Evolutionary conservation across 1,140 invertebrate genomes (phyloP).

Genomic region (Agrilus planipennis): DNA sequence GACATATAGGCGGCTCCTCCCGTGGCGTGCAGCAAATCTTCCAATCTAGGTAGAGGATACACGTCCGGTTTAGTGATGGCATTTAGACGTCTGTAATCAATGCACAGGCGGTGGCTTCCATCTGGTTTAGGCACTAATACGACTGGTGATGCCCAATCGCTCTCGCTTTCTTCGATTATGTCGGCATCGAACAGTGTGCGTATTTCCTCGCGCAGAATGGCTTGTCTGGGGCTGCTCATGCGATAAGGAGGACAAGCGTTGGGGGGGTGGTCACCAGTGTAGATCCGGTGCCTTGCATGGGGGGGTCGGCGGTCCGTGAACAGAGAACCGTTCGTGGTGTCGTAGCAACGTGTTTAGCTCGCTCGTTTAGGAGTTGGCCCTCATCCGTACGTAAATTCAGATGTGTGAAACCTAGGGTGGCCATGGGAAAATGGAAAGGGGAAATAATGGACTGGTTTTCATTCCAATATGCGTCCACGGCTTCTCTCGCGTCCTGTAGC

Average conservation of each 20-base stretch:
- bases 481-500: no score
- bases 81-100: conserved; percentile 31
- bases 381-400: background rate
- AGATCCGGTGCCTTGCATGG: conserved; percentile 20
- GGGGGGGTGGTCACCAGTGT: conserved; percentile 16
- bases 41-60: conserved; percentile 22
- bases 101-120: conserved; percentile 23
- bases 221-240: no score
- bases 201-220: no score
- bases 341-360: no score
- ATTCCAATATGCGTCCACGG: no score
- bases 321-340: background rate
- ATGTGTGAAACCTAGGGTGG: background rate
- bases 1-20: conserved; percentile 23
- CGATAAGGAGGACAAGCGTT: conserved; percentile 18
- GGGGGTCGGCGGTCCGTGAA: background rate
- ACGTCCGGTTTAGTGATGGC: conserved; percentile 26
- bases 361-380: background rate
- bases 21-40: conserved; percentile 22
- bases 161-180: conserved; percentile 6
- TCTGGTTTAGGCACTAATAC: conserved; percentile 14
- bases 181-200: conserved; percentile 13
- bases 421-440: no score
- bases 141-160: conserved; percentile 15
- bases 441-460: background rate